Evolutionary conservation across 2,888 invertebrate genomes (phyloP).

Genomic region (Archaeoteleia sp.): DNA sequence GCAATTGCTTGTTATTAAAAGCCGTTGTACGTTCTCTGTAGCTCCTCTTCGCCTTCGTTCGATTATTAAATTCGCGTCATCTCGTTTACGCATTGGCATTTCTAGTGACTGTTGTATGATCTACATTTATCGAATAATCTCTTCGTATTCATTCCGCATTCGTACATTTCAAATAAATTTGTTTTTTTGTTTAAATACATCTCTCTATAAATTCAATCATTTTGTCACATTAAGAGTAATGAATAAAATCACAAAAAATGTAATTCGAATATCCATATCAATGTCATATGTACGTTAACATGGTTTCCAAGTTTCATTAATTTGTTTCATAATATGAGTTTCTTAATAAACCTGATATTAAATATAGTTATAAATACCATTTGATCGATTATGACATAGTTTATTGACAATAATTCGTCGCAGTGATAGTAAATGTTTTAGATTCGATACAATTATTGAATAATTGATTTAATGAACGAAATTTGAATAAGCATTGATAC

Average conservation of each 20-base stretch:
- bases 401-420: too few species aligned
- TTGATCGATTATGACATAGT: too few species aligned
- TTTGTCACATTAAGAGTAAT: too few species aligned
- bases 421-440: neutral
- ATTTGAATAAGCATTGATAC: slow-evolving; percentile 40
- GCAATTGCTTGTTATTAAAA: slow-evolving; percentile 65
- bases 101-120: slow-evolving; percentile 46
- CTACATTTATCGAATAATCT: slow-evolving; percentile 48
- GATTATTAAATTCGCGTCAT: slow-evolving; percentile 60
- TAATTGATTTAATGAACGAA: slow-evolving; percentile 48
- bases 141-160: slow-evolving; percentile 32
- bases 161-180: slow-evolving; percentile 33
- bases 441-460: slow-evolving; percentile 36
- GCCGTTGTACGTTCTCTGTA: slow-evolving; percentile 55
- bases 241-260: too few species aligned
- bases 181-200: too few species aligned
- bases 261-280: too few species aligned
- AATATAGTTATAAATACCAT: too few species aligned
- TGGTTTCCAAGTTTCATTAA: too few species aligned
- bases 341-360: too few species aligned
- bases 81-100: slow-evolving; percentile 53
- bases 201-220: slow-evolving; percentile 33
- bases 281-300: too few species aligned
- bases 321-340: too few species aligned
- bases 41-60: slow-evolving; percentile 36